phyloP scores from a whole-genome alignment of 2,113 vertebrate genomes.

The Cavia aperea region DNA sequence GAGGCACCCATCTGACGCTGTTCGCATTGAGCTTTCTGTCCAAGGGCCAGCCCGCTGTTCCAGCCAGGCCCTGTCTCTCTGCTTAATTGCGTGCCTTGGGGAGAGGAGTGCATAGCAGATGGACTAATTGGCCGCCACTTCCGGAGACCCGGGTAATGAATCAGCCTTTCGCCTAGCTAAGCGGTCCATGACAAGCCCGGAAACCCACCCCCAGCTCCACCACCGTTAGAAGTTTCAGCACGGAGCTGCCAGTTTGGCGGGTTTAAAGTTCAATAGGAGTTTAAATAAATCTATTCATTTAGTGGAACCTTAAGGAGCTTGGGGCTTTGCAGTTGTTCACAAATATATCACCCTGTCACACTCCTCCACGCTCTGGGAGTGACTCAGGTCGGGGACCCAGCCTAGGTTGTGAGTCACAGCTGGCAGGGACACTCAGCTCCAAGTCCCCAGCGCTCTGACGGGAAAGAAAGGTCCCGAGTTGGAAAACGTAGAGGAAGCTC shows the following conservation, averaged over 20 bases:
- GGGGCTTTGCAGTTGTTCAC: background rate
- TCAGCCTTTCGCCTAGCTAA: background rate
- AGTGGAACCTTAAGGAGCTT: constrained; percentile 39
- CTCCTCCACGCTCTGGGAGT: background rate
- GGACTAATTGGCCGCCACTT: constrained; percentile 46
- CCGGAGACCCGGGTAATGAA: background rate
- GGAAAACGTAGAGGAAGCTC: background rate
- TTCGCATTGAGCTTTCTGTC: background rate
- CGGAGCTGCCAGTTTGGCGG: background rate
- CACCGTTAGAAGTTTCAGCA: background rate
- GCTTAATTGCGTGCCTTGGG: background rate
- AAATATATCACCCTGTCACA: background rate
- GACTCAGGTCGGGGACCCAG: background rate
- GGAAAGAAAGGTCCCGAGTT: background rate
- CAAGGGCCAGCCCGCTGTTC: background rate
- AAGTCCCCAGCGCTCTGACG: background rate
- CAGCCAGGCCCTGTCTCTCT: background rate
- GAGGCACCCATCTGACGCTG: background rate
- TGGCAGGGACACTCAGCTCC: accelerated
- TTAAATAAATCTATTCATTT: constrained; percentile 51
- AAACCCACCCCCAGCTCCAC: background rate
- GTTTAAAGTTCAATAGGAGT: constrained; percentile 53
- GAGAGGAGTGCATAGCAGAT: constrained; percentile 23
- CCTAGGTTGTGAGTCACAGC: background rate
- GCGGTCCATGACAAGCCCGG: background rate